phyloP scores from a whole-genome alignment of 2,888 invertebrate species.

The Ormyrus labotus region DNA sequence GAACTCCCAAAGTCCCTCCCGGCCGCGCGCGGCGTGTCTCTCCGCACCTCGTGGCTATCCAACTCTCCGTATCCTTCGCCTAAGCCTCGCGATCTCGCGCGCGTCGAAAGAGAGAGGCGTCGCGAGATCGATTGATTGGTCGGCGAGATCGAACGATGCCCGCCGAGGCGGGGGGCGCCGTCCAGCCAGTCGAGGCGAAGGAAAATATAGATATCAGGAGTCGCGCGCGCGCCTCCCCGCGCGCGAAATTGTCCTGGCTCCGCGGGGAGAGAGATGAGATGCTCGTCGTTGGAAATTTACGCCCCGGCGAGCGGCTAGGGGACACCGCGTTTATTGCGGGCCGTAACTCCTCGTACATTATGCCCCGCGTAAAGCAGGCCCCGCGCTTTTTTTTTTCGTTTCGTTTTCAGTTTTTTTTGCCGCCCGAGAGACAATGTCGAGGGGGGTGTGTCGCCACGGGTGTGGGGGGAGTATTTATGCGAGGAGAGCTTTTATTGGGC shows the following conservation, averaged over 20 bases:
- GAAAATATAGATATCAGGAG: slow-evolving; percentile 30
- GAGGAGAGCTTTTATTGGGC: neutral
- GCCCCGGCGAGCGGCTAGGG: too few species aligned
- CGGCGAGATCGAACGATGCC: slow-evolving; percentile 52
- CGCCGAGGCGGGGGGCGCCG: slow-evolving; percentile 55
- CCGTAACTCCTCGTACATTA: too few species aligned
- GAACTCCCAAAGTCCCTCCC: neutral
- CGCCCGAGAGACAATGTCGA: neutral
- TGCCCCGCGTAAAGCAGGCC: too few species aligned
- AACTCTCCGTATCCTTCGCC: neutral
- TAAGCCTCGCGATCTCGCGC: neutral
- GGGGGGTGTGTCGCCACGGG: neutral
- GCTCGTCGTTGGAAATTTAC: too few species aligned
- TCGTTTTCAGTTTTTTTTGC: too few species aligned
- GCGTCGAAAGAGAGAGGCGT: slow-evolving; percentile 28
- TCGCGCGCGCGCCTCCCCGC: slow-evolving; percentile 21
- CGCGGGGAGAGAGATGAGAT: too few species aligned
- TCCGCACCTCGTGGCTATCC: neutral
- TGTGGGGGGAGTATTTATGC: neutral
- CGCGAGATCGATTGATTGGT: slow-evolving; percentile 61
- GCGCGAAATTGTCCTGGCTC: neutral
- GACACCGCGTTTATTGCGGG: too few species aligned
- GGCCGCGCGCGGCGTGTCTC: neutral
- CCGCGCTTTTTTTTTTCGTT: too few species aligned
- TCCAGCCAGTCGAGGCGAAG: slow-evolving; percentile 32